Base-by-base conservation (phyloP, 2,797 vertebrate species). In the Sebastes itinus region DNA sequence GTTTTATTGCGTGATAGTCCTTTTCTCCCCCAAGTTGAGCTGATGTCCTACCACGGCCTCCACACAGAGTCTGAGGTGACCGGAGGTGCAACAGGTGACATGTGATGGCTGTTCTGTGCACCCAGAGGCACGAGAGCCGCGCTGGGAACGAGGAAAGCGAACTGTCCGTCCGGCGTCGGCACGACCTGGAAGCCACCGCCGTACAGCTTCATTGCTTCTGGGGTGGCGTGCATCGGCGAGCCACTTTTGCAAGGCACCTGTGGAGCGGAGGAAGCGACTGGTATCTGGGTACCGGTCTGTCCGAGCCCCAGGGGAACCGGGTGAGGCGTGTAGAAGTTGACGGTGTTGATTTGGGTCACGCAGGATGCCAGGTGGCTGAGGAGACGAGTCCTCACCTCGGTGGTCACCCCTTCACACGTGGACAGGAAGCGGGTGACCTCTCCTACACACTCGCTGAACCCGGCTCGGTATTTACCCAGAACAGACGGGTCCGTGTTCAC, bases 361-460 rank as follows among this genome's bases (percentile, higher is more conserved):
- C 98, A 98, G 91, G 95, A 94, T 54, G 97, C 96, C 93, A 99
- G 93, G 95, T 99, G 98, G 84, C 96, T 94, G 72, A 99, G 96
- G 78, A 99, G 97, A 64, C 96, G 96, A 30, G 97, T 97, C 88
- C 97, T 96, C 89, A 97, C 96, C 74, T 98, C 97, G 0, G 96
- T 93, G 94, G 97, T 97, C 79, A 98, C 96, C 1, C 97, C 97
- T 90, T 98, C 98, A 35, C 97, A 97, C 13, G 97, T 97, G 88
- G 98, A 99, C 82, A 99, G 95, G 93, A 99, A 99, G 64, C 97
- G 97, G 0, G 97, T 98, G 89, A 99, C 98, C 84, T 99, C 98
- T 1, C 97, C 97, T 66, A 98, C 96, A 84, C 98, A 99, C 92
- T 98, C 97, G 2, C 95, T 97, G 95, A 98, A 99, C 62, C 98